A percentile compares a stretch with the other conserved stretches of the same genome.
These are phyloP conservation scores for Anthoptus insignis DNA, from an alignment of 2,888 invertebrate genomes.

Conservation along the genomic window DNA sequence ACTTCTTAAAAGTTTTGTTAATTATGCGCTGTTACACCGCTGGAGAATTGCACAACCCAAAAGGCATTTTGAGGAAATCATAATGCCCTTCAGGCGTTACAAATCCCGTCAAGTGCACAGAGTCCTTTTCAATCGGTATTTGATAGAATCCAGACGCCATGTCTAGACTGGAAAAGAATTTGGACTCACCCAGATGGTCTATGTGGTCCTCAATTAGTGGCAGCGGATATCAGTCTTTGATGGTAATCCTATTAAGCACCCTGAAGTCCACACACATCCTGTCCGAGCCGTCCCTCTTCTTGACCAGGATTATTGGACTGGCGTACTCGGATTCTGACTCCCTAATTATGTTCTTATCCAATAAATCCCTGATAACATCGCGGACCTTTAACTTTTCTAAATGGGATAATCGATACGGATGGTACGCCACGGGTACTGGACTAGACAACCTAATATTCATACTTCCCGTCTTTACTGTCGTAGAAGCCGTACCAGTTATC, in stretches of 20 bases:
- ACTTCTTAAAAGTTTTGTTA: not conserved
- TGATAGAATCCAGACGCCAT: constrained; percentile 43
- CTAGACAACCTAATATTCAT: constrained; percentile 1
- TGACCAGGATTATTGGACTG: constrained; percentile 41
- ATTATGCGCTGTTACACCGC: not conserved
- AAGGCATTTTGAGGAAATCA: not conserved
- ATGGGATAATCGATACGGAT: constrained; percentile 48
- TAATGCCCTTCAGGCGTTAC: not conserved
- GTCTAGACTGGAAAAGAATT: constrained; percentile 40
- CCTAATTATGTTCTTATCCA: constrained; percentile 45
- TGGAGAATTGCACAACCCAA: not conserved
- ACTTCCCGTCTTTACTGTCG: not conserved
- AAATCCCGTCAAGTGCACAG: not conserved
- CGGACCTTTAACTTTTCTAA: constrained; percentile 47
- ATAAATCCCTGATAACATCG: constrained; percentile 44
- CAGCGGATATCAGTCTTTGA: constrained; percentile 46
- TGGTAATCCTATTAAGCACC: constrained; percentile 37
- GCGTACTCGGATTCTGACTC: constrained; percentile 39
- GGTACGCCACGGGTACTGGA: constrained; percentile 45
- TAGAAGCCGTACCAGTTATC: constrained; percentile 1
- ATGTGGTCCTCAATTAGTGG: constrained; percentile 38
- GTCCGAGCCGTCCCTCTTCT: constrained; percentile 6
- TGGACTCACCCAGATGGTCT: constrained; percentile 27
- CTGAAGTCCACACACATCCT: constrained; percentile 40
- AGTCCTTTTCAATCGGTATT: constrained; percentile 30